A percentile compares a stretch with the other conserved stretches of the same genome.
phyloP scores from a whole-genome alignment of 2,888 invertebrate genomes.

The Tromatobia lineatoria region DNA sequence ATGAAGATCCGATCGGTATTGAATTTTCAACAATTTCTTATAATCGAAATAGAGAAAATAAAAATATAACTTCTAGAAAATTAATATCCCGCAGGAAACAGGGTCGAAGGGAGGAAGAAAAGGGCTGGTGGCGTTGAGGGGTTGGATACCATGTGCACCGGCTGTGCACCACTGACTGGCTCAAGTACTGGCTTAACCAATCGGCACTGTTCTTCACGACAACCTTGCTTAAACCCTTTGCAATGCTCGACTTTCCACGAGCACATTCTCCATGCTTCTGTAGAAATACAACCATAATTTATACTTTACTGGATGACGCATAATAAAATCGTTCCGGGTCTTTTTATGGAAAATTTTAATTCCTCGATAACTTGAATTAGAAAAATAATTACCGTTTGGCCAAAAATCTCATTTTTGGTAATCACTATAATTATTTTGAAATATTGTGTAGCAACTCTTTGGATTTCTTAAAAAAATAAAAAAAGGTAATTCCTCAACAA shows the following conservation, averaged over 20 bases:
- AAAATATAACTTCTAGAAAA: conserved; percentile 83
- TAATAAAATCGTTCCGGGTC: too few relatives aligned
- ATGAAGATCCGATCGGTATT: too few relatives aligned
- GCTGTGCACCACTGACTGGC: conserved; percentile 73
- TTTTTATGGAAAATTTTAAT: too few relatives aligned
- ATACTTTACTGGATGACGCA: not conserved
- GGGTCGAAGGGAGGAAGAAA: conserved; percentile 67
- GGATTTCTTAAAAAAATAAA: too few relatives aligned
- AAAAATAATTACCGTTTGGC: too few relatives aligned
- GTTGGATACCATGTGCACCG: conserved; percentile 59
- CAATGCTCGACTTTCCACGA: not conserved
- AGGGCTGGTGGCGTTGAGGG: conserved; percentile 44
- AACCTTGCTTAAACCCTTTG: conserved; percentile 43
- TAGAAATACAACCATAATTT: not conserved
- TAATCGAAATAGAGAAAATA: too few relatives aligned
- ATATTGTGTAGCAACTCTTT: too few relatives aligned
- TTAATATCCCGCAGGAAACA: conserved; percentile 81
- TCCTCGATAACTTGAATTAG: too few relatives aligned
- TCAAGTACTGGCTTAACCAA: conserved; percentile 72
- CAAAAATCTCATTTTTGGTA: too few relatives aligned
- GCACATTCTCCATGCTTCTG: not conserved
- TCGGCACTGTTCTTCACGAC: conserved; percentile 35
- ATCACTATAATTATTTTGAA: too few relatives aligned
- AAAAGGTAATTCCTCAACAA: too few relatives aligned
- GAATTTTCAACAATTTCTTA: too few relatives aligned